Conservation (phyloP, 2,113 vertebrate species). For the Pedetes capensis region DNA sequence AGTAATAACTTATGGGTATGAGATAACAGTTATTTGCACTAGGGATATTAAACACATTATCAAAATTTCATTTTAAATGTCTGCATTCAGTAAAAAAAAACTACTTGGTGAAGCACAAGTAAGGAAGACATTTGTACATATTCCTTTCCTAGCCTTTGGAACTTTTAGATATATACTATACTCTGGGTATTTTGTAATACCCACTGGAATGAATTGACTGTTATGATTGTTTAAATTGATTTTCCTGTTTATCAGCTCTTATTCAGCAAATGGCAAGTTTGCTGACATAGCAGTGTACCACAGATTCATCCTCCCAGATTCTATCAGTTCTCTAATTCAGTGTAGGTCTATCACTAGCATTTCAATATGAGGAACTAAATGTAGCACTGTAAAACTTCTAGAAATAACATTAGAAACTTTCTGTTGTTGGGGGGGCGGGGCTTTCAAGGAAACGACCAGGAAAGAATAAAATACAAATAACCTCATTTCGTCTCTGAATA, state of each 20-base stretch:
- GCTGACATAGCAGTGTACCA: slow-evolving; percentile 39
- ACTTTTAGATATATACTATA: slow-evolving; percentile 60
- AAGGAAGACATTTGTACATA: slow-evolving; percentile 28
- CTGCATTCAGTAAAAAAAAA: not conserved
- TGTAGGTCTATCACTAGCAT: not conserved
- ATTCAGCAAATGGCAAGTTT: slow-evolving; percentile 60
- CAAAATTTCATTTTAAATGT: slow-evolving; percentile 34
- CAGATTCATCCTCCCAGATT: slow-evolving; percentile 37
- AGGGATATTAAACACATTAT: slow-evolving; percentile 55
- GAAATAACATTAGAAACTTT: slow-evolving; percentile 14
- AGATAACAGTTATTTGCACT: slow-evolving; percentile 30
- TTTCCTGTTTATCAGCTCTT: slow-evolving; percentile 64
- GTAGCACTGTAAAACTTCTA: not conserved
- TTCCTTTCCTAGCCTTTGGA: slow-evolving; percentile 22
- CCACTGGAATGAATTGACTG: slow-evolving; percentile 41
- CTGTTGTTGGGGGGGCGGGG: not conserved
- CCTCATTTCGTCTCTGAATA: slow-evolving; percentile 6
- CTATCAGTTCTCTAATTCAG: slow-evolving; percentile 54
- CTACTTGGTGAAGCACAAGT: slow-evolving; percentile 54
- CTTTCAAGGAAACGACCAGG: not conserved
- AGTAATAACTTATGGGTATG: not conserved
- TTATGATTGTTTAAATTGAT: slow-evolving; percentile 61
- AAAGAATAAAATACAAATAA: slow-evolving; percentile 9
- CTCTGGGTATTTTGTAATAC: slow-evolving; percentile 27
- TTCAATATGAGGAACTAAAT: slow-evolving; percentile 21